Evolutionary conservation across 2,888 invertebrate species (phyloP).

Genomic region (Caenorhabditis sp.): DNA sequence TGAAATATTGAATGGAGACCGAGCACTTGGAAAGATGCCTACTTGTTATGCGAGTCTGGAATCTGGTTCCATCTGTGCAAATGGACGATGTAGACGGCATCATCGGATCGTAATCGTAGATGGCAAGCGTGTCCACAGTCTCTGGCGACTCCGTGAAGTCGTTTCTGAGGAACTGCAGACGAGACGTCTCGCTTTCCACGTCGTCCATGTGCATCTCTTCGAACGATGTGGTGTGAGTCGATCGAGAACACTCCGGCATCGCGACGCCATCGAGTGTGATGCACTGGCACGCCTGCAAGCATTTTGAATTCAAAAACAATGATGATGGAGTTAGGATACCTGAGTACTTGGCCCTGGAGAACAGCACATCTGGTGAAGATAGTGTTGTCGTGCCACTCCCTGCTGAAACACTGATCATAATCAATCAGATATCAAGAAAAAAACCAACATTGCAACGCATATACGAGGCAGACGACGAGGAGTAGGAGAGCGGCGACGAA

Average conservation of each 20-base stretch:
- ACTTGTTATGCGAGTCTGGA: slow-evolving; percentile 67
- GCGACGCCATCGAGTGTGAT: slow-evolving; percentile 53
- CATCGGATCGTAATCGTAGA: slow-evolving; percentile 72
- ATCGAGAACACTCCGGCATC: slow-evolving; percentile 65
- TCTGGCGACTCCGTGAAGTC: slow-evolving; percentile 73
- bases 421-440: not conserved
- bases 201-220: slow-evolving; percentile 52
- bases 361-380: slow-evolving; percentile 59
- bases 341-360: slow-evolving; percentile 70
- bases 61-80: slow-evolving; percentile 72
- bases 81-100: slow-evolving; percentile 69
- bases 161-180: not conserved
- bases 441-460: slow-evolving; percentile 41
- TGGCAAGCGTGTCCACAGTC: slow-evolving; percentile 77
- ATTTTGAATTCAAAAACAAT: not conserved
- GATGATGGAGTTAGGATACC: slow-evolving; percentile 15
- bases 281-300: slow-evolving; percentile 53
- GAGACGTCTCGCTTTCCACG: slow-evolving; percentile 42
- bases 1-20: slow-evolving; percentile 23
- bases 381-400: slow-evolving; percentile 52
- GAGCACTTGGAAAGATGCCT: not conserved
- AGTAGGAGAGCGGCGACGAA: slow-evolving; percentile 57
- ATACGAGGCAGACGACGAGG: slow-evolving; percentile 53
- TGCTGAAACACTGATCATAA: slow-evolving; percentile 23
- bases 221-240: slow-evolving; percentile 67